A percentile compares a stretch with the other conserved stretches of the same genome.
Conservation (phyloP, 2,888 invertebrate species). For the Steinernema carpocapsae region DNA sequence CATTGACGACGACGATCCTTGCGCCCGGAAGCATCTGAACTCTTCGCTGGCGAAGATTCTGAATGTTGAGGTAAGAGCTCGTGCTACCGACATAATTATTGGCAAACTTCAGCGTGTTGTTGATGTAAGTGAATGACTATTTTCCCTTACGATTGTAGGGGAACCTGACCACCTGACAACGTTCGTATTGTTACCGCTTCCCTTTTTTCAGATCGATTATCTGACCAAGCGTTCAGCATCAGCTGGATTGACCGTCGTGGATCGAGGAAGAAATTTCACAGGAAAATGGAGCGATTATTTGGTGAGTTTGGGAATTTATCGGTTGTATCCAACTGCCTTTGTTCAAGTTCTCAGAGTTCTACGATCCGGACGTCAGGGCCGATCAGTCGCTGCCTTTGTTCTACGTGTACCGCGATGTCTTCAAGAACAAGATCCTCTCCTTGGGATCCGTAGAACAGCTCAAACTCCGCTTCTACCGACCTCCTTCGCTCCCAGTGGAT, state of each 20-base stretch:
- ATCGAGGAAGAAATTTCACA: conserved; percentile 45
- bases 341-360: conserved; percentile 60
- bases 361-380: conserved; percentile 51
- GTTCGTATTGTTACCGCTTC: neutral
- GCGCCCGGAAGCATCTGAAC: conserved; percentile 40
- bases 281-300: conserved; percentile 50
- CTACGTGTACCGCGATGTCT: conserved; percentile 54
- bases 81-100: neutral
- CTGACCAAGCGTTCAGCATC: conserved; percentile 40
- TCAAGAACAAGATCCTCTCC: conserved; percentile 45
- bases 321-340: neutral
- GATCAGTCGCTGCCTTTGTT: conserved; percentile 49
- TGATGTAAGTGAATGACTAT: neutral
- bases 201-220: conserved; percentile 42
- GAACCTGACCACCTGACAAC: neutral
- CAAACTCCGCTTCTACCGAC: conserved; percentile 54
- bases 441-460: conserved; percentile 2
- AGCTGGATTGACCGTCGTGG: conserved; percentile 45
- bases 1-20: conserved; percentile 44
- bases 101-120: neutral
- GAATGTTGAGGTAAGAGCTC: conserved; percentile 47
- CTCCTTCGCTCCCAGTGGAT: conserved; percentile 50
- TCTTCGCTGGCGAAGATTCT: conserved; percentile 39
- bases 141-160: neutral
- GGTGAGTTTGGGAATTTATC: conserved; percentile 37